Base-by-base conservation (phyloP, 1,140 invertebrate species). In the Drosophila watanabei region DNA sequence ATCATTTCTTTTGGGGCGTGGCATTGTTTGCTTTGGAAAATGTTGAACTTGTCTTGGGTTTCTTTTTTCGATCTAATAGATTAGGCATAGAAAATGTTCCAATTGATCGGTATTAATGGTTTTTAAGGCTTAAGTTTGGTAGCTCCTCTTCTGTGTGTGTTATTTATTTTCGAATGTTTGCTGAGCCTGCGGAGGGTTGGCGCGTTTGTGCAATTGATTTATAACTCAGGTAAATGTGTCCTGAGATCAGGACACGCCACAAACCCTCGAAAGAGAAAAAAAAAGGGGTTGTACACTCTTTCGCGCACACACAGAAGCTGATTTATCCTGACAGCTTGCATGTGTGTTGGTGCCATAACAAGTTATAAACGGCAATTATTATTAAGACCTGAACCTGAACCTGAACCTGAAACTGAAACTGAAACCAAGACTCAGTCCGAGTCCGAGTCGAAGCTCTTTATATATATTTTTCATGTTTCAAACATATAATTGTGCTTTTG, bases 341-440 rank as follows among this genome's bases (percentile, higher is more conserved):
- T 89, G 86, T 89, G 85, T 89, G 86, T 89, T 86, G 61, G 86
- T 82, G 82, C 79, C 76, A 90, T 90, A 90, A 91, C 87, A 90
- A 90, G 86, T 90, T 90, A 90, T 90, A 86, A 89, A 90, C 85
- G 69, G 86, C 81, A 89, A 90, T 89, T 90, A 90, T 89, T 56
- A 89, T 89, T 57, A 37, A 70, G 69, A 80, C 75, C 78, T 63
- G 77, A 81, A 80, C 70, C 78, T 63, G 77, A 81, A 76, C 35
- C 66, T 43, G 66, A 75, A 75, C 48, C 73, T 61, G 48, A 77
- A 75, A 45, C 63, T 61, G 41, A 48, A 54, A 73, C 61, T 59
- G 33, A 77, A 66, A 66, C 33, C 28, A 18, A 56, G 54, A 35
- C 33, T 18, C 20, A 68, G 63, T 30, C 66, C 35, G 70, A 49